phyloP scores from a whole-genome alignment of 1,140 invertebrate species.

The Berghia stephanieae region DNA sequence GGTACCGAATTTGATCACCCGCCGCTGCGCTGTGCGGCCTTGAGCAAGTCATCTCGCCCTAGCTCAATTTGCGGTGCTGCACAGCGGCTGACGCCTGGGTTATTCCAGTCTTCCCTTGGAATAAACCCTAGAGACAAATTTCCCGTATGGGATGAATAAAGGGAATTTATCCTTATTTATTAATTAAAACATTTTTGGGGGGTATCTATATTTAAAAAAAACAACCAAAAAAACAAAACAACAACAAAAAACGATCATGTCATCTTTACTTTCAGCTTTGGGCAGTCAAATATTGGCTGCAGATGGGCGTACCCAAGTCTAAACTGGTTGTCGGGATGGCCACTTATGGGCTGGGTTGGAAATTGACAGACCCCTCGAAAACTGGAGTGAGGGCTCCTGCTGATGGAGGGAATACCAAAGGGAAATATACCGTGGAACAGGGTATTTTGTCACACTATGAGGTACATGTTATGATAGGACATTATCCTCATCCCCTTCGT shows the following conservation, averaged over 20 bases:
- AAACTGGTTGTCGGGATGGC: constrained; percentile 87
- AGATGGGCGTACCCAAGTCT: constrained; percentile 77
- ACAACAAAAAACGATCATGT: too few species aligned
- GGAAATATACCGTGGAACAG: constrained; percentile 86
- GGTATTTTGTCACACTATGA: constrained; percentile 93
- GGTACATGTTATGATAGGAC: constrained; percentile 61
- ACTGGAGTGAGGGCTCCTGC: constrained; percentile 85
- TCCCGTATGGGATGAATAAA: too few species aligned
- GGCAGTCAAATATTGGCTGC: constrained; percentile 73
- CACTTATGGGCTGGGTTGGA: constrained; percentile 88
- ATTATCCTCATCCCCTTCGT: background rate
- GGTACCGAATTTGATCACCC: too few species aligned
- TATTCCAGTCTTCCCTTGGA: too few species aligned
- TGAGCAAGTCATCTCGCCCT: too few species aligned
- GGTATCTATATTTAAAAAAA: background rate
- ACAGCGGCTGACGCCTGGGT: too few species aligned
- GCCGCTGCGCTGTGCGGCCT: too few species aligned
- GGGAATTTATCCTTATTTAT: background rate
- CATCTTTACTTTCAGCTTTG: constrained; percentile 42
- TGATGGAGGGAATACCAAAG: constrained; percentile 78
- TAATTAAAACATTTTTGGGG: background rate
- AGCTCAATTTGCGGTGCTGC: too few species aligned
- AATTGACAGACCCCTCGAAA: constrained; percentile 76
- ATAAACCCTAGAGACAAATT: too few species aligned
- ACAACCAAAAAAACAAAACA: too few species aligned